A percentile compares a stretch with the other conserved stretches of the same genome.
phyloP scores from a whole-genome alignment of 2,888 invertebrate species.

The Zootermopsis nevadensis region DNA sequence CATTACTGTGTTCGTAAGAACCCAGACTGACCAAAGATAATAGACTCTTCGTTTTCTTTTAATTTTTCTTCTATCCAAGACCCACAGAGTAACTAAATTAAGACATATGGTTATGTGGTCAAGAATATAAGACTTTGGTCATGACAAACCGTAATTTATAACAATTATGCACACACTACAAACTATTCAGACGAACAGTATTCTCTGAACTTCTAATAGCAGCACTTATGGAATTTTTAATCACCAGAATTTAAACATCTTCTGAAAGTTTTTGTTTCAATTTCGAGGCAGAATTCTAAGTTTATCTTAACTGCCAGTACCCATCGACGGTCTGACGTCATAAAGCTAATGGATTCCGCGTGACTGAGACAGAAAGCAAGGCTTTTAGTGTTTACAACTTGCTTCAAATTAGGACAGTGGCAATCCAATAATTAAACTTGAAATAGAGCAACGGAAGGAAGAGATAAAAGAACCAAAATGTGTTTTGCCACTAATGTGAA shows the following conservation, averaged over 20 bases:
- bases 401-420: slow-evolving; percentile 6
- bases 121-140: too few relatives aligned
- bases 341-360: not conserved
- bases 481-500: not conserved
- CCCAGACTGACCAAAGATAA: too few relatives aligned
- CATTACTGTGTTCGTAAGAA: too few relatives aligned
- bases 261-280: not conserved
- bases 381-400: slow-evolving; percentile 23
- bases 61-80: too few relatives aligned
- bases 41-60: too few relatives aligned
- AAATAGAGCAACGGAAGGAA: not conserved
- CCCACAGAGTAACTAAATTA: too few relatives aligned
- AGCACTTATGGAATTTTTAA: too few relatives aligned
- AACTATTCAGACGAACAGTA: too few relatives aligned
- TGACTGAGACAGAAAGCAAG: not conserved
- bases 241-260: not conserved
- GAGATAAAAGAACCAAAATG: slow-evolving; percentile 4
- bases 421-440: slow-evolving; percentile 19
- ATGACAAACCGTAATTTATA: too few relatives aligned
- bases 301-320: not conserved
- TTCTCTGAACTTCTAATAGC: too few relatives aligned
- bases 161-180: too few relatives aligned
- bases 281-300: not conserved
- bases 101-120: too few relatives aligned
- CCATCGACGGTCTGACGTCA: slow-evolving; percentile 3